Evolutionary conservation across 2,113 vertebrate genomes (phyloP).

Genomic region (Lipophrys pholis): DNA sequence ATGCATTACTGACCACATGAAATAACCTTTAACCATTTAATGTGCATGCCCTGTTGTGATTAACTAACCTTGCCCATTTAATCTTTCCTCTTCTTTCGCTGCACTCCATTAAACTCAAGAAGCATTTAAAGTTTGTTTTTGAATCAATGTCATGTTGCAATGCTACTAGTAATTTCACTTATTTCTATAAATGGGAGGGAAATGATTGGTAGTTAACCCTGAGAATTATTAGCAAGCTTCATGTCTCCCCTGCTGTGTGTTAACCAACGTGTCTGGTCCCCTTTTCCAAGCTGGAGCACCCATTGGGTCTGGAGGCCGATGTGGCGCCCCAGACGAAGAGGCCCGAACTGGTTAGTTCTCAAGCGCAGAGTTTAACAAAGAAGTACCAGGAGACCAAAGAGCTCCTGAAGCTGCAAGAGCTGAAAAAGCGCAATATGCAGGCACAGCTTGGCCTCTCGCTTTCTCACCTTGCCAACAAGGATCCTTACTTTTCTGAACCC

Average conservation of each 20-base stretch:
- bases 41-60: slow-evolving; percentile 81
- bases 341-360: slow-evolving; percentile 87
- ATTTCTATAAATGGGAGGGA: slow-evolving; percentile 34
- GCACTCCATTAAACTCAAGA: slow-evolving; percentile 55
- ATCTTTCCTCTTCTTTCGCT: slow-evolving; percentile 73
- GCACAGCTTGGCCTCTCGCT: slow-evolving; percentile 87
- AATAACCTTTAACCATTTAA: slow-evolving; percentile 79
- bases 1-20: slow-evolving; percentile 78
- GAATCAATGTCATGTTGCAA: slow-evolving; percentile 50
- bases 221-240: slow-evolving; percentile 73
- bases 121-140: slow-evolving; percentile 39
- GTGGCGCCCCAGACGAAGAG: slow-evolving; percentile 85
- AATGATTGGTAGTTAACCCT: slow-evolving; percentile 64
- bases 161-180: slow-evolving; percentile 49
- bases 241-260: slow-evolving; percentile 85
- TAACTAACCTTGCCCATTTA: slow-evolving; percentile 80
- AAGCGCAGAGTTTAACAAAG: slow-evolving; percentile 88
- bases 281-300: slow-evolving; percentile 89
- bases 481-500: slow-evolving; percentile 78
- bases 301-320: slow-evolving; percentile 87
- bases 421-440: slow-evolving; percentile 88
- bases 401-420: slow-evolving; percentile 87
- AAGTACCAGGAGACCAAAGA: slow-evolving; percentile 90
- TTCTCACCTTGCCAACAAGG: slow-evolving; percentile 79
- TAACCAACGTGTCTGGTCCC: slow-evolving; percentile 90